phyloP scores from a whole-genome alignment of 2,888 invertebrate genomes.

The Parapristionchus giblindavisi region DNA sequence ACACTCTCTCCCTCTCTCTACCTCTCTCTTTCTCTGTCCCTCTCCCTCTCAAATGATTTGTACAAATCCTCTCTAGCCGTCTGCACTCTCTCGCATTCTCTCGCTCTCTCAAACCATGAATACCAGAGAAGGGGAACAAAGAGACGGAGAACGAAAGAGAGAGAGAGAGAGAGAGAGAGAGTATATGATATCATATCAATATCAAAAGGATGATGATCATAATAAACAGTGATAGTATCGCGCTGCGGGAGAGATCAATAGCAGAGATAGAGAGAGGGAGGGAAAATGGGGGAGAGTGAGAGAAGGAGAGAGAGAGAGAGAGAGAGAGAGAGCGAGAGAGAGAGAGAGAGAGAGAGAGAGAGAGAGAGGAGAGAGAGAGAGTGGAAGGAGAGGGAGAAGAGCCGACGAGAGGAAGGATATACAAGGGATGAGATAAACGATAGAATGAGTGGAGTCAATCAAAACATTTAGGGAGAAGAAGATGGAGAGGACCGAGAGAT shows the following conservation, averaged over 20 bases:
- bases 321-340: slow-evolving; percentile 24
- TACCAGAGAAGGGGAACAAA: too few species aligned
- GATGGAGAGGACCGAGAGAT: not conserved
- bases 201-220: too few species aligned
- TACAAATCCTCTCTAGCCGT: too few species aligned
- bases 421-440: too few species aligned
- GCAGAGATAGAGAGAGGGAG: not conserved
- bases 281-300: not conserved
- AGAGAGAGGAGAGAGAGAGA: not conserved
- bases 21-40: not conserved
- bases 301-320: not conserved
- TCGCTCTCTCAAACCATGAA: too few species aligned
- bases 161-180: not conserved
- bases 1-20: slow-evolving; percentile 20
- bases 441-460: too few species aligned
- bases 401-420: not conserved
- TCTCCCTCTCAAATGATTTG: not conserved
- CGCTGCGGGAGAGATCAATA: not conserved
- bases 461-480: too few species aligned
- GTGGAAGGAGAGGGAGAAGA: not conserved
- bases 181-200: too few species aligned
- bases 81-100: too few species aligned
- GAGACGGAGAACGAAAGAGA: not conserved
- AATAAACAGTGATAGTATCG: slow-evolving; percentile 7
- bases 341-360: not conserved